Evolutionary conservation across 2,888 invertebrate genomes (phyloP).

Genomic region (Boloria euphrosyne): DNA sequence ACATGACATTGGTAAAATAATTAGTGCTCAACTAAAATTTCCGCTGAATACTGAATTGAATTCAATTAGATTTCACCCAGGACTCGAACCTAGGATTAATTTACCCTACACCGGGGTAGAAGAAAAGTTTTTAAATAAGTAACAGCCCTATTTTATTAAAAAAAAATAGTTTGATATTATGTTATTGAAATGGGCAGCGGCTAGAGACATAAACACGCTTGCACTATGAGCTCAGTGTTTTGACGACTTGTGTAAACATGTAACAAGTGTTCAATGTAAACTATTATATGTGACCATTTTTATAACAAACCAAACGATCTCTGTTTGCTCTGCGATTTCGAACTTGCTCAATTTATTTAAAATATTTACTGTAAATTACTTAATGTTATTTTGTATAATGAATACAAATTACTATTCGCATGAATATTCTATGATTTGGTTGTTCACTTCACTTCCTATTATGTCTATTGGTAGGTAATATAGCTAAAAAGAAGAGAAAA

Average conservation of each 20-base stretch:
- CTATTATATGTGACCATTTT: slow-evolving; percentile 48
- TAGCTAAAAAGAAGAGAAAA: too few relatives aligned
- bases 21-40: too few relatives aligned
- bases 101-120: neutral
- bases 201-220: slow-evolving; percentile 58
- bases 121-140: neutral
- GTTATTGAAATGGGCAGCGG: slow-evolving; percentile 43
- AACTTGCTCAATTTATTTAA: slow-evolving; percentile 5
- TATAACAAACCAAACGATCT: slow-evolving; percentile 38
- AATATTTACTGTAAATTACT: neutral
- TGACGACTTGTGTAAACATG: slow-evolving; percentile 66
- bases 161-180: slow-evolving; percentile 43
- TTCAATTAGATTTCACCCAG: too few relatives aligned
- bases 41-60: too few relatives aligned
- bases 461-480: too few relatives aligned
- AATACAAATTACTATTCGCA: too few relatives aligned
- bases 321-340: slow-evolving; percentile 13
- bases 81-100: too few relatives aligned
- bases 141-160: slow-evolving; percentile 25
- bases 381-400: too few relatives aligned
- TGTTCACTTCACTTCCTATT: too few relatives aligned
- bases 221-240: slow-evolving; percentile 73
- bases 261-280: slow-evolving; percentile 58
- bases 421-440: too few relatives aligned
- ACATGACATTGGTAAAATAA: too few relatives aligned